Evolutionary conservation across 2,797 vertebrate genomes (phyloP).

Genomic region (Anniella stebbinsi): DNA sequence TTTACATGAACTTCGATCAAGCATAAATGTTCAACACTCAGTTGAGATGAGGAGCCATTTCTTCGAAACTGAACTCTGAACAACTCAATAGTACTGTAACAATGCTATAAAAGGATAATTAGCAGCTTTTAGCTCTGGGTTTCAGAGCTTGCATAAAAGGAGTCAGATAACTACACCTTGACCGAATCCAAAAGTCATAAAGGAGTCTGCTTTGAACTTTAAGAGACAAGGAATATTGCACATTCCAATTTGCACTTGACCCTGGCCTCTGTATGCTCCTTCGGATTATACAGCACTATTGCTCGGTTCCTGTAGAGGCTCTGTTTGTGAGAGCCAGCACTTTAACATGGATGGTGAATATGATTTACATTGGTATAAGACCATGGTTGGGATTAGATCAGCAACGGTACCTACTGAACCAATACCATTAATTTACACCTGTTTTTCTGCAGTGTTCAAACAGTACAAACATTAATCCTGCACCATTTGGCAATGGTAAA

Average conservation of each 20-base stretch:
- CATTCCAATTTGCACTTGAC: neutral
- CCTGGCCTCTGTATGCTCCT: too few species aligned
- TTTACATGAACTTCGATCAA: neutral
- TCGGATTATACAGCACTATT: neutral
- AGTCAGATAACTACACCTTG: neutral
- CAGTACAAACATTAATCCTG: neutral
- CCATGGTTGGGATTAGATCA: neutral
- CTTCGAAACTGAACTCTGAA: neutral
- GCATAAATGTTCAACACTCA: neutral
- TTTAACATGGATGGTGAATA: neutral
- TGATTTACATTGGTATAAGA: neutral
- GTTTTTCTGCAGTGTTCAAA: neutral
- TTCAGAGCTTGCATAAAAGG: neutral
- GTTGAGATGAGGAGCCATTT: neutral
- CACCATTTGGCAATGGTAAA: neutral
- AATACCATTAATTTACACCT: neutral
- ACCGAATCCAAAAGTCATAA: neutral
- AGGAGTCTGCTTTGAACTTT: neutral
- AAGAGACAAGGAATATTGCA: neutral
- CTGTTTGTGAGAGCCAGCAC: neutral
- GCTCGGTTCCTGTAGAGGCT: too few species aligned
- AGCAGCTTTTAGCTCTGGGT: neutral
- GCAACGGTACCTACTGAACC: neutral
- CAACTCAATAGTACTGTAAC: neutral
- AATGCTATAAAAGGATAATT: neutral